phyloP scores from a whole-genome alignment of 1,140 invertebrate genomes.

The Battus philenor region DNA sequence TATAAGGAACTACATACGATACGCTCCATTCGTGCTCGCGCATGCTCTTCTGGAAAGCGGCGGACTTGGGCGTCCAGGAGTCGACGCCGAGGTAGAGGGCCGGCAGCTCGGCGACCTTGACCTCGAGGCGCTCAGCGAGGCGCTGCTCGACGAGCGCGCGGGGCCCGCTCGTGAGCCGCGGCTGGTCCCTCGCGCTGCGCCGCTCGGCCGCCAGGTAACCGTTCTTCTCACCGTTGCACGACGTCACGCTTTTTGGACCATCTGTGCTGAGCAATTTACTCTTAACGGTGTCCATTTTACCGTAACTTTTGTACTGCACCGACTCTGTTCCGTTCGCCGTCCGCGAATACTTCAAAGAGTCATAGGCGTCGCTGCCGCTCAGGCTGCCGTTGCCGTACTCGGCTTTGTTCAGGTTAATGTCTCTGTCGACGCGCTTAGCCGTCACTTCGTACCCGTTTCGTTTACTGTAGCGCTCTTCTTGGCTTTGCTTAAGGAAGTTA shows the following conservation, averaged over 20 bases:
- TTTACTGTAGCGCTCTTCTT: conserved; percentile 62
- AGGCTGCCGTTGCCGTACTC: conserved; percentile 62
- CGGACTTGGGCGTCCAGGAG: conserved; percentile 80
- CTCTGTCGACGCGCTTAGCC: conserved; percentile 58
- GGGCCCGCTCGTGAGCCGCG: conserved; percentile 60
- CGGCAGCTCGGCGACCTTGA: conserved; percentile 77
- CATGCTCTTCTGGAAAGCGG: conserved; percentile 73
- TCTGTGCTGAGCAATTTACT: conserved; percentile 68
- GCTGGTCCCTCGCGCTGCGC: conserved; percentile 47
- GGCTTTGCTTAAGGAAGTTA: conserved; percentile 66
- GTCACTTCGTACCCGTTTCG: conserved; percentile 57
- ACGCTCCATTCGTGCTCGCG: conserved; percentile 75
- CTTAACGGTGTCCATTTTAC: conserved; percentile 66
- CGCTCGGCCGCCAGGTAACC: conserved; percentile 44
- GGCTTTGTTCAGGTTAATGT: conserved; percentile 58
- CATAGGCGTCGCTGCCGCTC: conserved; percentile 59
- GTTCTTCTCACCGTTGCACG: conserved; percentile 63
- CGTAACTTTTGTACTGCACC: conserved; percentile 65
- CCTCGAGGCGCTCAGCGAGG: conserved; percentile 58
- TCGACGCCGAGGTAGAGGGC: conserved; percentile 79
- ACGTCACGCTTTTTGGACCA: conserved; percentile 64
- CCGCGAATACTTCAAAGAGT: conserved; percentile 71
- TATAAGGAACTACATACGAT: conserved; percentile 64
- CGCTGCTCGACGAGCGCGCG: conserved; percentile 60
- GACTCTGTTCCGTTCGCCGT: conserved; percentile 67